Conservation (phyloP, 2,113 vertebrate species). For the Melozone crissalis region DNA sequence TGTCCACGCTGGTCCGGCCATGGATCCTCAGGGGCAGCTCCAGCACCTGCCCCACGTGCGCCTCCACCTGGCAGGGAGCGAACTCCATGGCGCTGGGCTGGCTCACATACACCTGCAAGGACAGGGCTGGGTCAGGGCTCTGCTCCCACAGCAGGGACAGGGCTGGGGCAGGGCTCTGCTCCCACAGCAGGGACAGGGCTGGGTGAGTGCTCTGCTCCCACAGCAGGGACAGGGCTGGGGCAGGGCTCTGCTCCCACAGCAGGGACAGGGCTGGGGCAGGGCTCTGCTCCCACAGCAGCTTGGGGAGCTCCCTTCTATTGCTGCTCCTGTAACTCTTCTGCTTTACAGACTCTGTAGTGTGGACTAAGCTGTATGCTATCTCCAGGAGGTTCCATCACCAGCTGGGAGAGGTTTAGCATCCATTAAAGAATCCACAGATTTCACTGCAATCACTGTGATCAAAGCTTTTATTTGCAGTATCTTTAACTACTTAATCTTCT, state of each 20-base stretch:
- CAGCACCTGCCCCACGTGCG: conserved; percentile 78
- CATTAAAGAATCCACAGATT: neutral
- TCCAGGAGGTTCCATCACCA: neutral
- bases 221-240: too few species aligned
- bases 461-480: neutral
- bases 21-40: conserved; percentile 89
- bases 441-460: neutral
- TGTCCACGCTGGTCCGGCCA: conserved; percentile 74
- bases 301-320: neutral
- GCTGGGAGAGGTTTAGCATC: neutral
- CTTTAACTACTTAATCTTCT: conserved; percentile 5
- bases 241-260: too few species aligned
- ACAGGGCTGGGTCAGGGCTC: neutral
- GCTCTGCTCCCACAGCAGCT: neutral
- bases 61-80: conserved; percentile 84
- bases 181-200: too few species aligned
- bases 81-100: conserved; percentile 94
- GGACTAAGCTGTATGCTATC: rapidly evolving
- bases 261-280: neutral
- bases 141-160: too few species aligned
- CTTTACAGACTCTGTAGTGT: neutral
- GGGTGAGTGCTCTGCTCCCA: too few species aligned
- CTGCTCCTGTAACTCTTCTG: neutral
- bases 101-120: conserved; percentile 85
- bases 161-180: too few species aligned